Evolutionary conservation across 2,888 invertebrate species (phyloP), one percentile per base, ranked within the genome.

Genomic region (Cistogaster globosa): DNA sequence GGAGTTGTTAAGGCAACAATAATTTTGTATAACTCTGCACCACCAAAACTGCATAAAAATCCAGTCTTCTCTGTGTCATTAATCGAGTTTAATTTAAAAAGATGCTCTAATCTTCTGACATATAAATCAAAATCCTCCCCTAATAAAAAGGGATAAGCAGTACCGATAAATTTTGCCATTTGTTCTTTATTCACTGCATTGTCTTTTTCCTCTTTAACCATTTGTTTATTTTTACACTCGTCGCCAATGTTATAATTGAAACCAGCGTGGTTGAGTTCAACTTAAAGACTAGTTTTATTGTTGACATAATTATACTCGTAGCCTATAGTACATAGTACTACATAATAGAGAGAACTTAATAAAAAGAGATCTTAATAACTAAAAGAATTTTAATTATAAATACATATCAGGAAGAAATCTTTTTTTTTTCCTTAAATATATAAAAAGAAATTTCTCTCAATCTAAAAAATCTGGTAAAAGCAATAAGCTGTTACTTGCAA

Each of bases 1-100:
- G 72, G 78, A 42, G 68, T 12, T 9, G 83, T 78, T 45, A 74
- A 74, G 8, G 72, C 72, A 42, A 83, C 74, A 62, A 78, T 78
- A 2, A 74, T 32, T n/a, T 14, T 14, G 11, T 72, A 72, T 38
- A 82, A 68, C 2, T 76, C 76, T 18, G 62, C 62, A 6, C 69
- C 81, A 51, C 60, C 75, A 75, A 69, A 62, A 62, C 78, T 78
- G 53, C 78, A 78, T 6, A 78, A 42, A 20, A 71, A 71, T 22
- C 14, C 55, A 26, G 45, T 48, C 36, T 71, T 71, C 14, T 79
- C 69, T 8, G 20, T 1, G n/a, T 79, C 71, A 55, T 71, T 79
- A 12, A 71, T 42, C 0, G 53, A 2, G 20, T 69, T 69, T 12
- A 78, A 69, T 69, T 65, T 72, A 63, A 79, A 78, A n/a, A 69